Evolutionary conservation across 2,113 vertebrate species (phyloP).

Genomic region (Corydoras sp.): DNA sequence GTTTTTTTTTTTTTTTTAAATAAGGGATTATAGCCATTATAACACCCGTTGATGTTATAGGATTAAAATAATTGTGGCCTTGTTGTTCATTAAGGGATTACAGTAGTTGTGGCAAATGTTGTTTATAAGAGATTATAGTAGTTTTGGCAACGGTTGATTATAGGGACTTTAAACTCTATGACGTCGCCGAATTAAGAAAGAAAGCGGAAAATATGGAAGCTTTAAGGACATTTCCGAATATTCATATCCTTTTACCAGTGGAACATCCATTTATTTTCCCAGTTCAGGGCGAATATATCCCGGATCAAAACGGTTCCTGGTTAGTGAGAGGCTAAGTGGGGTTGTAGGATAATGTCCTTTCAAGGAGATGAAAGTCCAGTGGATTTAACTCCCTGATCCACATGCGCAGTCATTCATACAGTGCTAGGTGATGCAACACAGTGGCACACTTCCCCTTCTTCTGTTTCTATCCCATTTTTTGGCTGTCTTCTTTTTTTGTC

Average conservation of each 20-base stretch:
- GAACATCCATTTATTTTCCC: slow-evolving; percentile 26
- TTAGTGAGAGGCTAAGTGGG: slow-evolving; percentile 73
- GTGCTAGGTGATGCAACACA: slow-evolving; percentile 82
- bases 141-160: no score
- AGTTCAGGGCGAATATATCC: slow-evolving; percentile 49
- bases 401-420: slow-evolving; percentile 47
- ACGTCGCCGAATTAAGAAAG: no score
- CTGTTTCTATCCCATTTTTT: slow-evolving; percentile 47
- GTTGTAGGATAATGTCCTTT: slow-evolving; percentile 90
- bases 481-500: slow-evolving; percentile 27
- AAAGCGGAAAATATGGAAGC: no score
- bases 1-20: no score
- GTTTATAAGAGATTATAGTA: no score
- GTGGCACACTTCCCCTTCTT: slow-evolving; percentile 54
- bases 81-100: no score
- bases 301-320: slow-evolving; percentile 23
- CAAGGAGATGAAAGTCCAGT: slow-evolving; percentile 68
- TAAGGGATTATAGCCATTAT: no score
- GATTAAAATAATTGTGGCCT: no score
- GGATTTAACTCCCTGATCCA: slow-evolving; percentile 48
- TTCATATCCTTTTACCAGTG: slow-evolving; percentile 4
- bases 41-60: no score
- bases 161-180: no score
- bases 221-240: slow-evolving; percentile 44
- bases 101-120: no score